Evolutionary conservation across 2,113 vertebrate species (phyloP), one percentile per base, ranked within the genome.

Genomic region (Scopus umbretta): DNA sequence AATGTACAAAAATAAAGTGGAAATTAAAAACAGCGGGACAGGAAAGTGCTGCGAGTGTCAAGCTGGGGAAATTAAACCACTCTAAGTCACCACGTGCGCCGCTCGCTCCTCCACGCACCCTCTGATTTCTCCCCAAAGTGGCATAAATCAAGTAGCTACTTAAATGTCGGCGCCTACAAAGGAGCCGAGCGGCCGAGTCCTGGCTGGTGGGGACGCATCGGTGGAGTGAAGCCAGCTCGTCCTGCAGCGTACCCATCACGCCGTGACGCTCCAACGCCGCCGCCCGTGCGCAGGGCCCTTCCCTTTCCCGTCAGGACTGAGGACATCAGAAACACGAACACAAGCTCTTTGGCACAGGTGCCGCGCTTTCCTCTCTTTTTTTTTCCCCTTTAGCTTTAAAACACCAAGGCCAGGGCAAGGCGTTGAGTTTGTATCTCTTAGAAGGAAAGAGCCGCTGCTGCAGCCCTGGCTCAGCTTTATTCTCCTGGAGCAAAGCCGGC

Each of bases 81-180:
- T 78, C n/a, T 5, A 14, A 11, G 38, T 56, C 13, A 5, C 59
- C 4, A 1, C 0, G 8, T 1, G 26, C 3, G 0, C 58, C 1
- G 7, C 3, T 65, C 4, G 4, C 26, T 34, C 40, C 70, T 78
- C 65, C 42, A 2, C 1, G 2, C 4, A 0, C 2, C 0, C 61
- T 38, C 61, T 5, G 6, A 23, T 74, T 66, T 47, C 70, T 91
- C 80, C 74, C 56, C 45, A 13, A 3, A 2, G 71, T 2, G 13
- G 11, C 15, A 17, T 47, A 58, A 93, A 89, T 83, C 85, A 62
- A 58, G 17, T 1, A 27, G 26, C 13, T 32, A 3, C 15, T 29
- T 29, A 8, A 52, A 38, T 7, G 2, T 9, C 0, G 0, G 38
- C 23, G 58, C 5, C 49, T 23, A 1, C 47, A 10, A 11, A 55